These are phyloP conservation scores for Drosophila nr. medialis DNA, from an alignment of 2,888 invertebrate genomes.

Conservation along the genomic window DNA sequence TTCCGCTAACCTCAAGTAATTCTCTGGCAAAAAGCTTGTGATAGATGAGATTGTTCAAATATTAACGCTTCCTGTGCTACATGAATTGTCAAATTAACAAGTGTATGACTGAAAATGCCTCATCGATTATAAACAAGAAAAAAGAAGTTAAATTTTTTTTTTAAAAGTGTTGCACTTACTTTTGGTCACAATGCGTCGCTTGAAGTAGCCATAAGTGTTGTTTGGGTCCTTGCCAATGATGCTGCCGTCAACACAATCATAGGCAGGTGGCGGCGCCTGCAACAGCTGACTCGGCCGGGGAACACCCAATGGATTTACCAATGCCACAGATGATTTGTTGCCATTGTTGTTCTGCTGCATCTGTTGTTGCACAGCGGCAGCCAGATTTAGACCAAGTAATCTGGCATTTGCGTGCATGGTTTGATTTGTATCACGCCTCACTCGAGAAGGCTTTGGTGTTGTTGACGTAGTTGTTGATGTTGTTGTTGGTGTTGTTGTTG, in stretches of 20 bases:
- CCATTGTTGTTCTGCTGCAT: conserved; percentile 20
- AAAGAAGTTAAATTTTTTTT: background rate
- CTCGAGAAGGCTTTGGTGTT: conserved; percentile 50
- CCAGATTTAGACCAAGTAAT: conserved; percentile 76
- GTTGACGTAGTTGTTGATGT: conserved; percentile 85
- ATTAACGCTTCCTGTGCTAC: background rate
- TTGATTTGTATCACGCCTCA: conserved; percentile 67
- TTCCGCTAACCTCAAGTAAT: background rate
- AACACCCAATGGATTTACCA: conserved; percentile 67
- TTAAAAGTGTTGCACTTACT: conserved; percentile 85
- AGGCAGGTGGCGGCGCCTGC: conserved; percentile 50
- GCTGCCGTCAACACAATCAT: conserved; percentile 87
- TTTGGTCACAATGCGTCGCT: conserved; percentile 88
- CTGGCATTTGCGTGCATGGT: conserved; percentile 77
- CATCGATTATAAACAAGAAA: background rate
- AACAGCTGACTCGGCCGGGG: conserved; percentile 21
- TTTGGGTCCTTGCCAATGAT: conserved; percentile 88
- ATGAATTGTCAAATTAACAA: background rate
- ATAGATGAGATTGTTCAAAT: background rate
- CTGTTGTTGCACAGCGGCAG: conserved; percentile 58
- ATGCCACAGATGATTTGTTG: conserved; percentile 54
- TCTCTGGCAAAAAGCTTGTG: background rate
- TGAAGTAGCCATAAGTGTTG: conserved; percentile 91
- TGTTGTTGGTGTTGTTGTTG: conserved; percentile 86
- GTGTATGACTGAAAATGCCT: background rate